phyloP scores from a whole-genome alignment of 2,113 vertebrate genomes.

The Hipposideros armiger region DNA sequence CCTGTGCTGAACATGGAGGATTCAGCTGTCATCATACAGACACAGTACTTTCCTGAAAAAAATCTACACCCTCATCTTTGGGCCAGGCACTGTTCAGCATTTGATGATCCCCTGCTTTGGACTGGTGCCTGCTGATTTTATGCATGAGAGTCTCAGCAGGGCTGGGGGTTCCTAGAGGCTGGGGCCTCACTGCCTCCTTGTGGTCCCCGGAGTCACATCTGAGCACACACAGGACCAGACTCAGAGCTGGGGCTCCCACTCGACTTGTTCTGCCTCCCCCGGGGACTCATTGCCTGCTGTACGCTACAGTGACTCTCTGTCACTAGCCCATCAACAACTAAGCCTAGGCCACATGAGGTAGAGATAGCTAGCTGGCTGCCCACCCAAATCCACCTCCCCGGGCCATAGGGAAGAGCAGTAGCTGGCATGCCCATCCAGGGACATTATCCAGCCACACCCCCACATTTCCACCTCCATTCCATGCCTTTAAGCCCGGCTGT shows the following conservation, averaged over 20 bases:
- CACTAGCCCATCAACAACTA: neutral
- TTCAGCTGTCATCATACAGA: neutral
- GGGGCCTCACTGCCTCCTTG: neutral
- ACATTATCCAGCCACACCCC: neutral
- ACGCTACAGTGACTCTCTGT: neutral
- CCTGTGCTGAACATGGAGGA: neutral
- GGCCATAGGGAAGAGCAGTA: neutral
- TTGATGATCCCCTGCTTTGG: neutral
- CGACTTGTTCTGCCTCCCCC: neutral
- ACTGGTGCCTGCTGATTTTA: neutral
- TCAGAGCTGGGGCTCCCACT: neutral
- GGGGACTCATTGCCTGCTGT: neutral
- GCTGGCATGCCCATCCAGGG: neutral
- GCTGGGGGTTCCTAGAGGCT: neutral
- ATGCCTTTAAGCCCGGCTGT: too few relatives aligned
- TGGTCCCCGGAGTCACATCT: neutral
- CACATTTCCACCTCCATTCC: too few relatives aligned
- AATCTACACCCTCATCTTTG: neutral
- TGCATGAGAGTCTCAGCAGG: neutral
- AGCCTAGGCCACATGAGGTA: neutral
- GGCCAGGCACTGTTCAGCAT: neutral
- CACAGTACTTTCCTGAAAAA: neutral
- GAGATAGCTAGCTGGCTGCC: neutral
- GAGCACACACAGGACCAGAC: neutral
- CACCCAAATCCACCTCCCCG: neutral